These are phyloP conservation scores for Phoebastria nigripes DNA, from an alignment of 2,797 vertebrate species.

Conservation along the genomic window DNA sequence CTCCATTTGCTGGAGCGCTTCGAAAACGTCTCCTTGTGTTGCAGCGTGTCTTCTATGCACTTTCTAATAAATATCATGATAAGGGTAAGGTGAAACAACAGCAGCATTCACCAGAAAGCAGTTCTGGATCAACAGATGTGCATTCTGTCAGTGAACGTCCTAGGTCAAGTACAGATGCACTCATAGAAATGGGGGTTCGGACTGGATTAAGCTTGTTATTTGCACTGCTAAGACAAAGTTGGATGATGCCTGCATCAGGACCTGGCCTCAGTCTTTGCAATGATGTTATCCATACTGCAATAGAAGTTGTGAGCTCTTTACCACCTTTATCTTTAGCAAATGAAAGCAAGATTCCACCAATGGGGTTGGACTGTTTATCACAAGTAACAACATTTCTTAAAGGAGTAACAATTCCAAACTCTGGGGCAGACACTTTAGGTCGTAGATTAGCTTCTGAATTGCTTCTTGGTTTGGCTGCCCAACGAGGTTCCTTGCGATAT, in stretches of 20 bases:
- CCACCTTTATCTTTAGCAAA: constrained; percentile 95
- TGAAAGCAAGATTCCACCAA: constrained; percentile 97
- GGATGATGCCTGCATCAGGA: constrained; percentile 88
- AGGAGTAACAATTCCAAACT: constrained; percentile 95
- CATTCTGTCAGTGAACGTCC: constrained; percentile 93
- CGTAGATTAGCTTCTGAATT: constrained; percentile 92
- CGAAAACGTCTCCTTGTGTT: constrained; percentile 93
- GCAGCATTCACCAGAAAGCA: constrained; percentile 93
- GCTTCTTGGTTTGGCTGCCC: constrained; percentile 91
- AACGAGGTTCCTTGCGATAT: constrained; percentile 92
- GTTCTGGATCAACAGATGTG: constrained; percentile 85
- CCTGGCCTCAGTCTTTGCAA: constrained; percentile 91
- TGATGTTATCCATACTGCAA: constrained; percentile 95
- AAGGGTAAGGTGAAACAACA: constrained; percentile 96
- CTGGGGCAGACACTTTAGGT: constrained; percentile 91
- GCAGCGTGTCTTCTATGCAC: constrained; percentile 95
- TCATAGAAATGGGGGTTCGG: constrained; percentile 98
- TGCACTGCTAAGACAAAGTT: constrained; percentile 94
- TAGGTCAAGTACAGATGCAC: constrained; percentile 93
- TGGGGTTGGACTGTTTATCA: constrained; percentile 96
- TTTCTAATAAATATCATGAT: constrained; percentile 98
- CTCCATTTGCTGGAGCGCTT: constrained; percentile 92
- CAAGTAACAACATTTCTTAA: constrained; percentile 96
- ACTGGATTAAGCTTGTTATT: constrained; percentile 95
- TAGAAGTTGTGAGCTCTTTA: constrained; percentile 94